Evolutionary conservation across 2,797 vertebrate species (phyloP).

Genomic region (Enteromius anoplus): DNA sequence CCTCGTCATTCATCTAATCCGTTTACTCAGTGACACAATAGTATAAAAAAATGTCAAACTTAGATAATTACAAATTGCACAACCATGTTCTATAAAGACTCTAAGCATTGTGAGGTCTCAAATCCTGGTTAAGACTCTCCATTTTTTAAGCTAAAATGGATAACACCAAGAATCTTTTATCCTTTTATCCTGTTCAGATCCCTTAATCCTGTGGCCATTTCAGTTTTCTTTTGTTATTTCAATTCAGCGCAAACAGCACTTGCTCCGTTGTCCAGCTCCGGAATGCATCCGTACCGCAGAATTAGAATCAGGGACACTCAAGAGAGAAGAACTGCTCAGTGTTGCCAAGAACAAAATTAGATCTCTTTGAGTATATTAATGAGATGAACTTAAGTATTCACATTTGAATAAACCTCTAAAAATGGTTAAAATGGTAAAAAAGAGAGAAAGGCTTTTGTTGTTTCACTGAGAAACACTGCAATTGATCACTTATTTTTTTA

Average conservation of each 20-base stretch:
- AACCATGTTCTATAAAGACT: conserved; percentile 64
- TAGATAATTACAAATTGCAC: conserved; percentile 38
- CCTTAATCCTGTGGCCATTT: conserved; percentile 79
- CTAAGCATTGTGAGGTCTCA: conserved; percentile 79
- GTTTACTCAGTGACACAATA: conserved; percentile 5
- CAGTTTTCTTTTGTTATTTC: conserved; percentile 71
- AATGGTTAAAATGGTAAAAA: background rate
- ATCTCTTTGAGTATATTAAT: conserved; percentile 80
- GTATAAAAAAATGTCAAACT: background rate
- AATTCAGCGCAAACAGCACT: conserved; percentile 75
- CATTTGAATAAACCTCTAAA: conserved; percentile 69
- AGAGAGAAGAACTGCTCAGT: conserved; percentile 76
- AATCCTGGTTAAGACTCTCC: conserved; percentile 82
- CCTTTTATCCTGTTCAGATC: conserved; percentile 79
- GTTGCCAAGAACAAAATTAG: conserved; percentile 76
- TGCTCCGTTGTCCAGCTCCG: conserved; percentile 79
- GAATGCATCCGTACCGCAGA: conserved; percentile 75
- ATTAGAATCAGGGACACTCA: conserved; percentile 77
- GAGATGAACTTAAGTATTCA: conserved; percentile 79
- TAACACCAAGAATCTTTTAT: conserved; percentile 81
- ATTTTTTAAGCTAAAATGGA: conserved; percentile 82
- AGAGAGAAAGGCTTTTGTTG: background rate
- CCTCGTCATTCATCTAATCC: background rate
- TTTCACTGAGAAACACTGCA: background rate
- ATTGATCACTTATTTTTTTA: too few species aligned